Evolutionary conservation across 64 coral and sea anemone genomes (phyloP).

Genomic region (Stylophora pistillata): DNA sequence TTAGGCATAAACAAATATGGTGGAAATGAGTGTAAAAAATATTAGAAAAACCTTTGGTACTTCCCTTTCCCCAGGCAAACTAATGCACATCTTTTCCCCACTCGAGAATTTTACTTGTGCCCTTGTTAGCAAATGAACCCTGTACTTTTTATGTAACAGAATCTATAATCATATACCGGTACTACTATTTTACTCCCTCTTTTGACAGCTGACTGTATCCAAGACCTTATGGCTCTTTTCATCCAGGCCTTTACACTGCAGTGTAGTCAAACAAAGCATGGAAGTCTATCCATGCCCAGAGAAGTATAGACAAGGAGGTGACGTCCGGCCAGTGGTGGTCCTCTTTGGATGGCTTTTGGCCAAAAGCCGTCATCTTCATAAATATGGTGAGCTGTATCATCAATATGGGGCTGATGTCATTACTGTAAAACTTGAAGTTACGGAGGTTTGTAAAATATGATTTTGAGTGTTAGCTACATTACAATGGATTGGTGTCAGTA

Average conservation of each 20-base stretch:
- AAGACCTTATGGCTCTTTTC: conserved; percentile 4
- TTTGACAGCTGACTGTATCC: background rate
- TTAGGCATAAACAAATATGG: too few relatives aligned
- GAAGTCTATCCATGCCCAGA: conserved; percentile 21
- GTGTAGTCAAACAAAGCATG: background rate
- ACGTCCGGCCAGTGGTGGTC: conserved; percentile 60
- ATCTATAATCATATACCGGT: too few relatives aligned
- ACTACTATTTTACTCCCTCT: background rate
- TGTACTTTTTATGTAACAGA: too few relatives aligned
- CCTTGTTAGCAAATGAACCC: too few relatives aligned
- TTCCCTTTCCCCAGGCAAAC: too few relatives aligned
- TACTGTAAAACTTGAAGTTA: conserved; percentile 77
- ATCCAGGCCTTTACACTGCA: conserved; percentile 12
- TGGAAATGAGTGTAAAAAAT: too few relatives aligned
- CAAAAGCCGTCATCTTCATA: conserved; percentile 82
- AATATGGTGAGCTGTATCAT: conserved; percentile 81
- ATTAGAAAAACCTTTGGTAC: too few relatives aligned
- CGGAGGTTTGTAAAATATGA: conserved; percentile 51
- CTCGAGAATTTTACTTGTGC: too few relatives aligned
- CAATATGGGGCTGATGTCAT: conserved; percentile 80
- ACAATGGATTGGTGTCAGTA: too few relatives aligned
- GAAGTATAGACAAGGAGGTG: background rate
- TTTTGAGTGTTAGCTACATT: background rate
- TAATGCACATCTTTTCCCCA: too few relatives aligned
- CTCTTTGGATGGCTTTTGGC: conserved; percentile 88